These are phyloP conservation scores for Phylloscopus trochilus DNA, from an alignment of 2,113 vertebrate species.

Conservation along the genomic window DNA sequence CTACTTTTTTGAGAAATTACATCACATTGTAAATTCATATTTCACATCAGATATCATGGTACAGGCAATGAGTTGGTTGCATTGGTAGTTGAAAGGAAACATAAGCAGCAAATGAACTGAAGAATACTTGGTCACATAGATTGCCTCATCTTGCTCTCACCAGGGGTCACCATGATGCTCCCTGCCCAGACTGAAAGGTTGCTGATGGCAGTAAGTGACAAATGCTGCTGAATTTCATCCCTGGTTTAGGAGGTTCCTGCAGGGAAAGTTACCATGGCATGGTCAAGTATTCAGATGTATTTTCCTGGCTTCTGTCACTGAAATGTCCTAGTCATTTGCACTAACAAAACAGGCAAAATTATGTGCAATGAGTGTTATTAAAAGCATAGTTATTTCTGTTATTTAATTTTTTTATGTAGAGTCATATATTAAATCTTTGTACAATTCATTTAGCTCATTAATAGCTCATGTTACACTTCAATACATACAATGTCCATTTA, in stretches of 20 bases:
- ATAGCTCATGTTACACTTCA: not conserved
- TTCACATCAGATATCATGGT: not conserved
- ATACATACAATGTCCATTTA: not conserved
- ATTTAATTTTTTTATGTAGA: not conserved
- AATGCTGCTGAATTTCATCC: not conserved
- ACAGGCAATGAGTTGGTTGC: not conserved
- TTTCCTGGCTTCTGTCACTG: not conserved
- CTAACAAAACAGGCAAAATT: not conserved
- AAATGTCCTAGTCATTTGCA: not conserved
- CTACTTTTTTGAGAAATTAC: not conserved
- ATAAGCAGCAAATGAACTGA: not conserved
- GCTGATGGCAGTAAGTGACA: not conserved
- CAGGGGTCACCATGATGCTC: not conserved
- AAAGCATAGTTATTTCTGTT: not conserved
- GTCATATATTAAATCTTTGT: not conserved
- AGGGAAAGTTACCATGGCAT: not conserved
- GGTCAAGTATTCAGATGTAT: not conserved
- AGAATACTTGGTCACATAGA: not conserved
- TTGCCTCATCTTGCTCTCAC: not conserved
- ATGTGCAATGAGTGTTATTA: not conserved
- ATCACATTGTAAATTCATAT: rapidly evolving
- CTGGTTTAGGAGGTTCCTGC: not conserved
- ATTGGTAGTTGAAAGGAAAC: not conserved
- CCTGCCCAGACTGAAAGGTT: not conserved
- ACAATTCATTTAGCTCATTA: not conserved